Evolutionary conservation across 2,797 vertebrate species (phyloP).

Genomic region (Acanthornis magna): DNA sequence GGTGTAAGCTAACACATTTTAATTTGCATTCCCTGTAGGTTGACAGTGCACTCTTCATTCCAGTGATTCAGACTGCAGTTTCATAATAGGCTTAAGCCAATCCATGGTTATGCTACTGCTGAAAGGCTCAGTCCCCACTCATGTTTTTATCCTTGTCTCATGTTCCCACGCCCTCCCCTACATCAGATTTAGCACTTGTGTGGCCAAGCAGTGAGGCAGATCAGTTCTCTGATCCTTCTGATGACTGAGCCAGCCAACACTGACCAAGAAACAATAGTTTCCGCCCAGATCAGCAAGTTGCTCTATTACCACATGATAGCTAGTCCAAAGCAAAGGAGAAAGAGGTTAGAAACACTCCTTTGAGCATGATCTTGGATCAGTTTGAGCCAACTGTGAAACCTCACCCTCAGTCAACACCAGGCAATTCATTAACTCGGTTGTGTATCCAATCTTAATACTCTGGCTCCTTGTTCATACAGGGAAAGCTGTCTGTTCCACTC

Average conservation of each 20-base stretch:
- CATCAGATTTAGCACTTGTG: background rate
- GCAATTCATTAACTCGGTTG: slow-evolving; percentile 47
- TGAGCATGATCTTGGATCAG: background rate
- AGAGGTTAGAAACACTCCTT: slow-evolving; percentile 1
- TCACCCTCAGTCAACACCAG: slow-evolving; percentile 34
- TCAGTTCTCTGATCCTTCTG: background rate
- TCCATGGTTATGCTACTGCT: slow-evolving; percentile 10
- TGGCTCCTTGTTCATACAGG: background rate
- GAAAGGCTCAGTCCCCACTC: slow-evolving; percentile 37
- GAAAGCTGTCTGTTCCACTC: background rate
- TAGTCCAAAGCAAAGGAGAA: background rate
- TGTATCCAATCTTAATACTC: background rate
- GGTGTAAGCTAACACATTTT: slow-evolving; percentile 16
- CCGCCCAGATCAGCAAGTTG: background rate
- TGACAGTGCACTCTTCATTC: slow-evolving; percentile 13
- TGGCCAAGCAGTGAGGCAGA: background rate
- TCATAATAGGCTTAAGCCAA: slow-evolving; percentile 16
- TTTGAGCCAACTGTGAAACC: slow-evolving; percentile 39
- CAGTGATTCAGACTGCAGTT: slow-evolving; percentile 47
- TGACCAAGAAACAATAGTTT: slow-evolving; percentile 18
- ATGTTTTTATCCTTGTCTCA: slow-evolving; percentile 2
- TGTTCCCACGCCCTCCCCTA: background rate
- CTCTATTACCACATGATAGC: background rate
- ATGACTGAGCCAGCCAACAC: background rate
- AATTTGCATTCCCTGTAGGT: slow-evolving; percentile 25